Base-by-base conservation (phyloP, 2,113 vertebrate genomes). In the Glaucomys volans region DNA sequence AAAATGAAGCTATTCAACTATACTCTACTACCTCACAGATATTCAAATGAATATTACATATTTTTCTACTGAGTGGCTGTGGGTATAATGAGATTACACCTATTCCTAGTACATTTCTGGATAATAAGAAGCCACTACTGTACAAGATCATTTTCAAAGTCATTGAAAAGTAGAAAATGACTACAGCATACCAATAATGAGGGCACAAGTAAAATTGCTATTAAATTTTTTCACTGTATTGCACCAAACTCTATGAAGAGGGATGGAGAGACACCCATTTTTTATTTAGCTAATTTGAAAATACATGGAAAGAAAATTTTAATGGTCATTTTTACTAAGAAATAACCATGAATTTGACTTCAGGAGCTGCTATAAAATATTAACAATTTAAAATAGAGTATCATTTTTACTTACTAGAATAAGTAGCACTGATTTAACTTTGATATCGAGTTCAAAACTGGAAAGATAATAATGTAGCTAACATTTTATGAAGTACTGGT, bases 1-100 rank as follows among this genome's bases (percentile, higher is more conserved):
- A 97, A 98, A 98, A 98, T 98, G 82, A 97, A 94, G 93, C 96
- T 96, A 95, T 80, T 98, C 42, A 91, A 75, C 76, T 98, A 91
- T 35, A 91, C 76, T 90, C 59, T 96, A 95, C 72, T 59, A 95
- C 72, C 95, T 97, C 94, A 93, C 42, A 96, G 96, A 97, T 95
- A 96, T 91, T 98, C 91, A 96, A 79, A 97, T 97, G 67, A 96
- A 97, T 98, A 95, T 98, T 98, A 79, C 90, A 96, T 97, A 90
- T 88, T 90, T 75, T 97, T 91, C 94, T 96, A 92, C 40, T 98
- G 5, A 40, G 22, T 95, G 64, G 28, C 59, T 95, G 74, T 96
- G 88, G 83, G 81, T 96, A 97, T 97, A 98, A 98, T 97, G 91
- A 97, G 93, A 97, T 98, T 98, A 98, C 4, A 97, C 77, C 28